Conservation (phyloP, 2,888 invertebrate species). For the Chalcosyrphus nemorum region DNA sequence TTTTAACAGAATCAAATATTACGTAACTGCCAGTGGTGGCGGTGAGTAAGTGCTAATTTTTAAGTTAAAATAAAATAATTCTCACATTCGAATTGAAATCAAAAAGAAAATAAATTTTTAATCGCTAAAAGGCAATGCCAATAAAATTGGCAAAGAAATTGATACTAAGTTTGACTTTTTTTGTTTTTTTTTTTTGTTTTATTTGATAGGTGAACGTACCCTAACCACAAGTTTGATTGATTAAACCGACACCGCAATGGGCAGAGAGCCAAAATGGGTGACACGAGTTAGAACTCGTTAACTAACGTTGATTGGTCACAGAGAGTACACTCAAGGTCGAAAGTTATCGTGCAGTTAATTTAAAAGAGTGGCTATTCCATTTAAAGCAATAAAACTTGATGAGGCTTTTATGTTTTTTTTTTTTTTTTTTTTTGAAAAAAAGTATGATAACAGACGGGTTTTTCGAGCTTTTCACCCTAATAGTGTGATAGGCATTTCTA, state of each 20-base stretch:
- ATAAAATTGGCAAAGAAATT: neutral
- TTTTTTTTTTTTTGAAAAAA: no score
- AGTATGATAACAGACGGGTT: no score
- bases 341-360: no score
- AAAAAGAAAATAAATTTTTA: neutral
- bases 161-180: neutral
- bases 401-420: no score
- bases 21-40: constrained; percentile 1
- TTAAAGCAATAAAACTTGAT: no score
- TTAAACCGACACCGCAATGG: constrained; percentile 1
- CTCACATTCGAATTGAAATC: neutral
- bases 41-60: constrained; percentile 5
- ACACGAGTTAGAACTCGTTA: constrained; percentile 20
- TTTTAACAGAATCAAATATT: neutral
- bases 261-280: neutral
- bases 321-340: neutral
- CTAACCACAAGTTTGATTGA: constrained; percentile 6
- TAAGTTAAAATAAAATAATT: constrained; percentile 16
- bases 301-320: neutral
- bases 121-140: constrained; percentile 2
- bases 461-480: no score
- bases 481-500: no score
- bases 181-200: neutral
- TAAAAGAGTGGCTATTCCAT: no score
- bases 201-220: constrained; percentile 20